phyloP scores from a whole-genome alignment of 2,113 vertebrate genomes.

The Sprattus sprattus region DNA sequence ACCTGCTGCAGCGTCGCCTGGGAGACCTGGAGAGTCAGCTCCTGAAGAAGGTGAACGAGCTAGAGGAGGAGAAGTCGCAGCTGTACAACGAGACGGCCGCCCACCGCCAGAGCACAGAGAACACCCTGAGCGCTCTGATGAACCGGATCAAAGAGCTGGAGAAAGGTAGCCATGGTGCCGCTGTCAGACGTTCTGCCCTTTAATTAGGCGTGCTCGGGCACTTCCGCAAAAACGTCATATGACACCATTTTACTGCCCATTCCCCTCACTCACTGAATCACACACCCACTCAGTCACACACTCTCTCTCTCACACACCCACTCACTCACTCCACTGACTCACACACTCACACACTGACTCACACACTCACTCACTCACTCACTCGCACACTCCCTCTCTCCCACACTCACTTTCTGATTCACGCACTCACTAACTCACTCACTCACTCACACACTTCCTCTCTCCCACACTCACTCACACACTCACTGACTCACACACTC shows the following conservation, averaged over 20 bases:
- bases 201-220: background rate
- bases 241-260: background rate
- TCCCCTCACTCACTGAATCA: background rate
- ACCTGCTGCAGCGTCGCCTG: constrained; percentile 86
- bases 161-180: constrained; percentile 73
- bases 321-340: background rate
- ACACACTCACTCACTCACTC: background rate
- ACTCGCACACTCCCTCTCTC: too few relatives aligned
- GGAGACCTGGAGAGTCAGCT: constrained; percentile 90
- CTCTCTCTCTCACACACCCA: background rate
- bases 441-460: background rate
- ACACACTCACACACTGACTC: background rate
- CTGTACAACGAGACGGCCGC: constrained; percentile 89
- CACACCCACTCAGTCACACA: too few relatives aligned
- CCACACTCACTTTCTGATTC: background rate
- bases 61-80: constrained; percentile 89
- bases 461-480: background rate
- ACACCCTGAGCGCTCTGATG: constrained; percentile 81
- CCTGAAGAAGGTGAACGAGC: constrained; percentile 86
- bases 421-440: too few relatives aligned
- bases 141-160: constrained; percentile 90
- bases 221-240: background rate
- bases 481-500: background rate
- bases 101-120: constrained; percentile 88
- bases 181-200: background rate